Evolutionary conservation across 2,797 vertebrate species (phyloP).

Genomic region (Cheirogaleus major): DNA sequence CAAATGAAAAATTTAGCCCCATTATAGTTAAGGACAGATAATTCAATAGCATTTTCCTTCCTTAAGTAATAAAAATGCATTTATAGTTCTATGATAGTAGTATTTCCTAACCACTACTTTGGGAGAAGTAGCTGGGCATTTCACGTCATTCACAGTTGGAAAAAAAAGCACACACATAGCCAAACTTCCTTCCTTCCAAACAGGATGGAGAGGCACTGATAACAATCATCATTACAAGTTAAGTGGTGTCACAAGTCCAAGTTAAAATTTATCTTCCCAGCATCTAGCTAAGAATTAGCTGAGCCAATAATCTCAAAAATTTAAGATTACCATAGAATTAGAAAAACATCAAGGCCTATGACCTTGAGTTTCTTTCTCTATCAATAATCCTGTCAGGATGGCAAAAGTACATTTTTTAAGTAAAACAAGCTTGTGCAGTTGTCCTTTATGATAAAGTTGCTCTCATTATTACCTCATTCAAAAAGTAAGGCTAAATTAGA

Average conservation of each 20-base stretch:
- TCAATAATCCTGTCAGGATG: conserved; percentile 51
- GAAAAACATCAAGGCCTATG: conserved; percentile 52
- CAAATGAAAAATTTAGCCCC: background rate
- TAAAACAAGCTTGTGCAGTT: background rate
- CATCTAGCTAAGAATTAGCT: conserved; percentile 70
- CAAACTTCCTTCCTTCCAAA: conserved; percentile 57
- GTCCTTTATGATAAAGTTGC: conserved; percentile 9
- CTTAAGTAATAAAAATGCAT: conserved; percentile 56
- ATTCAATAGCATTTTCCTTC: conserved; percentile 4
- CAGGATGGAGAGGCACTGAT: conserved; percentile 47
- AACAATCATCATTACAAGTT: conserved; percentile 72
- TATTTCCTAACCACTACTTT: conserved; percentile 46
- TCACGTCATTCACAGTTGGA: conserved; percentile 55
- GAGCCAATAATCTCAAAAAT: conserved; percentile 65
- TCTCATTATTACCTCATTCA: background rate
- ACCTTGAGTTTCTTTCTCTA: conserved; percentile 56
- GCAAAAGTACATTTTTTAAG: conserved; percentile 7
- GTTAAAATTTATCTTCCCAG: conserved; percentile 70
- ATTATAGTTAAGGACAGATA: background rate
- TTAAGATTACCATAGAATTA: conserved; percentile 64
- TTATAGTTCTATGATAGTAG: conserved; percentile 11
- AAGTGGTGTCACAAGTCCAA: conserved; percentile 68
- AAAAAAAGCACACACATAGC: background rate
- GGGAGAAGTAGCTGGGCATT: conserved; percentile 39
- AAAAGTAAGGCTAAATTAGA: background rate